Conservation (phyloP, 2,797 vertebrate genomes). For the Linurgus olivaceus region DNA sequence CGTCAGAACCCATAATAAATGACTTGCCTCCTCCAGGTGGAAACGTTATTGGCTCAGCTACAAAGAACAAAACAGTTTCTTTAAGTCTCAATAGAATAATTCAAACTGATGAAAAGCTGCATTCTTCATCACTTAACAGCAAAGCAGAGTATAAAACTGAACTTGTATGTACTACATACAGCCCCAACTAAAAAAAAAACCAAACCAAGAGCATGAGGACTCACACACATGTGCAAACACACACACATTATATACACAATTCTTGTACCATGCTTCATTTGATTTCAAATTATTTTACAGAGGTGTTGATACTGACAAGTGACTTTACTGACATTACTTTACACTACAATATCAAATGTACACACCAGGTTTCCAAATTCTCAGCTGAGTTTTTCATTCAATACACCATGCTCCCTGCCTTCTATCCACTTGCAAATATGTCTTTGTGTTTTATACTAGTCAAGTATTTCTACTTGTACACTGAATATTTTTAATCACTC, state of each 20-base stretch:
- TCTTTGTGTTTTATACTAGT: neutral
- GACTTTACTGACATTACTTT: neutral
- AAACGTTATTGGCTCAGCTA: slow-evolving; percentile 95
- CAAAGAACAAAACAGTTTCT: slow-evolving; percentile 78
- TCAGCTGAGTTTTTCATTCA: neutral
- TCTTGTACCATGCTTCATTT: neutral
- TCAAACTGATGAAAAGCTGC: slow-evolving; percentile 1
- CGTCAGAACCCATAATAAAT: slow-evolving; percentile 95
- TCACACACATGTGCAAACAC: slow-evolving; percentile 22
- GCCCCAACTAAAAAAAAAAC: neutral
- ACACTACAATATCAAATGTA: neutral
- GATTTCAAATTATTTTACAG: neutral
- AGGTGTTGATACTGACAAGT: neutral
- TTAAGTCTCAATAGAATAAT: slow-evolving; percentile 68
- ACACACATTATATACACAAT: slow-evolving; percentile 9
- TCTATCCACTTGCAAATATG: neutral
- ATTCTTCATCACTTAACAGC: slow-evolving; percentile 19
- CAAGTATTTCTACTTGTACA: neutral
- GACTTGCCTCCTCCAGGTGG: slow-evolving; percentile 91
- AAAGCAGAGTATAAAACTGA: slow-evolving; percentile 14
- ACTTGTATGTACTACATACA: neutral
- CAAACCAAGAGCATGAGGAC: neutral
- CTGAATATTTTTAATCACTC: neutral
- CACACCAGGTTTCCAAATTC: neutral
- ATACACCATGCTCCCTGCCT: neutral